Base-by-base conservation (phyloP, 1,140 invertebrate species). In the Acromyrmex heyeri region DNA sequence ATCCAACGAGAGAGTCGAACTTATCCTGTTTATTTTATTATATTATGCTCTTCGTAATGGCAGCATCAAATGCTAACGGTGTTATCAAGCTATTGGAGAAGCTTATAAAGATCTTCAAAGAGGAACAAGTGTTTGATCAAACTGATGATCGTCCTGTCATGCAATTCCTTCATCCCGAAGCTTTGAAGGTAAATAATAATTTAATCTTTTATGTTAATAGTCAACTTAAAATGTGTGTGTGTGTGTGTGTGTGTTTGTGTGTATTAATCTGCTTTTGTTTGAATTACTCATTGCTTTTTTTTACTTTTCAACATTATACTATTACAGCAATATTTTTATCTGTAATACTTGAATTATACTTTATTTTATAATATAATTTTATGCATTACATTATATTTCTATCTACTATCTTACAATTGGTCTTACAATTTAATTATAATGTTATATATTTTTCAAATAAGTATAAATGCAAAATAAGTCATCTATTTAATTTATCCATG, bases 101-200 rank as follows among this genome's bases (percentile, higher is more conserved):
- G 50, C 64, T 95, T 27, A 18, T 95, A 0, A 85, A 92, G 30
- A 90, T 93, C 10, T 86, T 95, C 2, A 90, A 90, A 21, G 92
- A 95, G 16, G 93, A 93, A 79, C 83, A 92, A 0, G 92, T 88
- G 50, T 93, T 95, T 77, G 92, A 95, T 67, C 50, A 86, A 0
- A 62, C 91, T 0, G 30, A 3, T 30, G 30, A 34, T 34, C 34
- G 91, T 16, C 92, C 92, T 4, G 92, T 95, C 10, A 75, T 95
- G 1, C 83, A 34, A 34, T 34, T 6, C 30, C 75, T 93, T 16
- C 94, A 95, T 90, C 95, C 95, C 0, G 18, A 91, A 2, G 90
- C 94, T 69, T 89, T 96, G 0, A 86, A 94, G 91, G 95, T 95
- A 76, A 91, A 83, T 61, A 73, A 1, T 2, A 53, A 34, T 50